Conservation (phyloP, 1,140 invertebrate genomes). For the Gonioctena quinquepunctata region DNA sequence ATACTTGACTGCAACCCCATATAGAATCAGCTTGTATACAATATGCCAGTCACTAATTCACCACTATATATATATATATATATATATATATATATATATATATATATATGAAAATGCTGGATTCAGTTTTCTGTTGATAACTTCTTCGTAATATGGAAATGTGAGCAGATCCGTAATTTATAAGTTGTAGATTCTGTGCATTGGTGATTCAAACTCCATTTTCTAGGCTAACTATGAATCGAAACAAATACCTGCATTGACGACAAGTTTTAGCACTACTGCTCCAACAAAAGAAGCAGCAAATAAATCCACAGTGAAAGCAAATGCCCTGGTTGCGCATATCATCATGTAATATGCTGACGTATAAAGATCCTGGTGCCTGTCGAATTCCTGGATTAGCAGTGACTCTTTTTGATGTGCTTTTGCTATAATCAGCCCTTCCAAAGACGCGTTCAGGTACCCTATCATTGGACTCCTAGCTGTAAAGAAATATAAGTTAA, state of each 20-base stretch:
- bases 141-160: too few relatives aligned
- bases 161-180: too few relatives aligned
- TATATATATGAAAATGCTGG: too few relatives aligned
- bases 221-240: too few relatives aligned
- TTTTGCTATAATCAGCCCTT: slow-evolving; percentile 82
- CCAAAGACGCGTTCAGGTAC: slow-evolving; percentile 68
- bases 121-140: too few relatives aligned
- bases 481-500: not conserved
- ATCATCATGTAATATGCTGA: slow-evolving; percentile 68
- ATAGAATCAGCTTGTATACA: too few relatives aligned
- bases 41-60: too few relatives aligned
- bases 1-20: too few relatives aligned
- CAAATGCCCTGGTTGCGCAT: slow-evolving; percentile 67
- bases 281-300: slow-evolving; percentile 62
- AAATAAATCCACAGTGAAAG: slow-evolving; percentile 76
- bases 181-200: too few relatives aligned
- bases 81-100: too few relatives aligned
- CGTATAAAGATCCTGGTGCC: slow-evolving; percentile 73
- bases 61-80: too few relatives aligned
- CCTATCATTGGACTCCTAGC: slow-evolving; percentile 67
- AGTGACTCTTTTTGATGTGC: slow-evolving; percentile 78
- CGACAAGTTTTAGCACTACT: not conserved
- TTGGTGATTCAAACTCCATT: too few relatives aligned
- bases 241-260: slow-evolving; percentile 7
- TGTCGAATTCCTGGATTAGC: slow-evolving; percentile 79